Conservation (phyloP, 2,113 vertebrate genomes). For the Myocastor coypus region DNA sequence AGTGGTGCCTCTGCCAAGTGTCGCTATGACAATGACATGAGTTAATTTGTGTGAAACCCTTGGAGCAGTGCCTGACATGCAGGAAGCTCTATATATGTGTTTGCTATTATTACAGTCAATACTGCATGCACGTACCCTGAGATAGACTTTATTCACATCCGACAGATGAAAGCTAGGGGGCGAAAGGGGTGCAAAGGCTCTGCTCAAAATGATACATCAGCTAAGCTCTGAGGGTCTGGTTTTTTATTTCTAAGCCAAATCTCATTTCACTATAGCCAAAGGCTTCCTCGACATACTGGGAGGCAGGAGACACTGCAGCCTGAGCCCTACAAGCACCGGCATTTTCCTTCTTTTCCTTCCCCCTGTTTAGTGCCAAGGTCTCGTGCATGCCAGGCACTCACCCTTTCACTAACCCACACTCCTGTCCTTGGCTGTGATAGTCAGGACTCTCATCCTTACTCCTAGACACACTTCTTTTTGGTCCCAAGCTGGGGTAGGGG, state of each 20-base stretch:
- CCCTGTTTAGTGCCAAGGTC: background rate
- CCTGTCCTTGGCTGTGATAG: no score
- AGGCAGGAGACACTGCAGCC: background rate
- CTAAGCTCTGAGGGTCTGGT: background rate
- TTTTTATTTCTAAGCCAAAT: background rate
- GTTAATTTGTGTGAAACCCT: background rate
- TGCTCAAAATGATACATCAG: background rate
- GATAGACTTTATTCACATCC: background rate
- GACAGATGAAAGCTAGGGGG: background rate
- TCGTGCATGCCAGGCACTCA: background rate
- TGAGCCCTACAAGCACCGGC: background rate
- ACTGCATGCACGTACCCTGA: background rate
- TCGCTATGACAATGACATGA: background rate
- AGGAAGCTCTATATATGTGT: background rate
- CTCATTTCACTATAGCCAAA: background rate
- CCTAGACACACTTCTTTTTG: no score
- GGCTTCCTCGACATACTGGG: background rate
- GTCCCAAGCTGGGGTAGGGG: no score
- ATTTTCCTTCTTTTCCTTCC: background rate
- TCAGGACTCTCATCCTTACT: no score
- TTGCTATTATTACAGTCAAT: background rate
- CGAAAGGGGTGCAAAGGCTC: background rate
- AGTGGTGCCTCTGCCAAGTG: background rate
- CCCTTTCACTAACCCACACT: background rate
- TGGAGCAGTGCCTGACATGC: background rate